Evolutionary conservation across 2,113 vertebrate species (phyloP), one percentile per base, ranked within the genome.

Genomic region (Zosterops borbonicus): DNA sequence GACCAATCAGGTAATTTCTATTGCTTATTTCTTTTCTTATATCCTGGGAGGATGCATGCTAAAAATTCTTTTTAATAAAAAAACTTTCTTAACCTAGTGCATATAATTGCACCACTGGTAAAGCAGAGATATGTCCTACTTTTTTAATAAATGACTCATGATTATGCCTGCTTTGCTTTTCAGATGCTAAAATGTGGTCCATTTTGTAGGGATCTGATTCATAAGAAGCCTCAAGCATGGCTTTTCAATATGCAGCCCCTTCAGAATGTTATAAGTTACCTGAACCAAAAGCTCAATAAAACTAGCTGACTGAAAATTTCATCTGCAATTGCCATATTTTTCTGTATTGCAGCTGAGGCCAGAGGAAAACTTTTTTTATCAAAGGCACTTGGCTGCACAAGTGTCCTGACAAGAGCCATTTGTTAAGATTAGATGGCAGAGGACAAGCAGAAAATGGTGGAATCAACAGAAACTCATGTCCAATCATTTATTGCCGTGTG

Each of bases 51-150:
- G 56, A n/a, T 68, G 39, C 60, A 68, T 78, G 52, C 60, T 89
- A 83, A 89, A 89, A 90, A 64, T 83, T 84, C 24, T 68, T 81
- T 92, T 81, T 92, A 81, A 89, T 81, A 89, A 87, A 80, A 90
- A 27, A 81, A 16, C 23, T 92, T 90, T 78, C 60, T 87, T 95
- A 93, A 87, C 56, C 19, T 63, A 68, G 24, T 68, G 56, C 56
- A 81, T 60, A 68, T 83, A 83, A 92, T 90, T 81, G 75, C 55
- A 85, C 9, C 27, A 76, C 76, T 70, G 39, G 46, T 77, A 83
- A 92, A 81, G 33, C 28, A 92, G 35, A 90, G 80, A 49, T 47
- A 70, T 0, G 0, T 70, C 75, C 76, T 89, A 62, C 73, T 64
- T 94, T 84, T 95, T 81, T 1, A 92, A 78, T 89, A 94, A 96